Evolutionary conservation across 2,113 vertebrate species (phyloP), one percentile per base, ranked within the genome.

Genomic region (Rhineura floridana): DNA sequence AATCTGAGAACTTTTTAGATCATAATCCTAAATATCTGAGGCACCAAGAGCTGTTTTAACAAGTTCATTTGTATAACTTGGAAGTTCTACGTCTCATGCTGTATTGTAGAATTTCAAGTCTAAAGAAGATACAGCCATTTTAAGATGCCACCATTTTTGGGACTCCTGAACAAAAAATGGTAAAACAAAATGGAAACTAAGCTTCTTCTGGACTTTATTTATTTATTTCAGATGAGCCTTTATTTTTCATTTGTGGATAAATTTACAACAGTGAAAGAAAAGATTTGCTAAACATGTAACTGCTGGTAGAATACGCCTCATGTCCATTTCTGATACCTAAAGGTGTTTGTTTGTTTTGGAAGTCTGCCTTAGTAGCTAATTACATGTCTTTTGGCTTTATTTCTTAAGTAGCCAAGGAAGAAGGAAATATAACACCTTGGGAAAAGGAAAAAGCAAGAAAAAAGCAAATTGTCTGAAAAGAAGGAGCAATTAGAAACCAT

Each of bases 171-270:
- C 87, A 91, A 91, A 92, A 88, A 84, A 88, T 93, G 33, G 83
- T 85, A 82, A 90, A 82, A 70, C 84, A 77, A 93, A 93, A 52
- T 33, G 42, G 92, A 93, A 90, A 87, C 73, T 93, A 84, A 90
- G 84, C 92, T 95, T 94, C 91, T 83, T 92, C 92, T 93, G 89
- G 86, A 93, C 84, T 93, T 72, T 92, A 3, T 30, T 4, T 3
- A 23, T 89, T 87, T 90, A 90, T 94, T 25, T 15, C 91, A 91
- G 90, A 89, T 87, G 91, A 95, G 91, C 92, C 91, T 95, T 95
- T 75, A 82, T 93, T 94, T 94, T 92, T 39, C 94, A 89, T 92
- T 91, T 91, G 86, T 85, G 94, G 93, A 94, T 91, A 91, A 72
- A 80, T 92, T 81, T 90, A 88, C 90, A 87, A 86, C 82, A 89